These are phyloP conservation scores for Takifugu rubripes DNA, from an alignment of 2,797 vertebrate species.

Conservation along the genomic window DNA sequence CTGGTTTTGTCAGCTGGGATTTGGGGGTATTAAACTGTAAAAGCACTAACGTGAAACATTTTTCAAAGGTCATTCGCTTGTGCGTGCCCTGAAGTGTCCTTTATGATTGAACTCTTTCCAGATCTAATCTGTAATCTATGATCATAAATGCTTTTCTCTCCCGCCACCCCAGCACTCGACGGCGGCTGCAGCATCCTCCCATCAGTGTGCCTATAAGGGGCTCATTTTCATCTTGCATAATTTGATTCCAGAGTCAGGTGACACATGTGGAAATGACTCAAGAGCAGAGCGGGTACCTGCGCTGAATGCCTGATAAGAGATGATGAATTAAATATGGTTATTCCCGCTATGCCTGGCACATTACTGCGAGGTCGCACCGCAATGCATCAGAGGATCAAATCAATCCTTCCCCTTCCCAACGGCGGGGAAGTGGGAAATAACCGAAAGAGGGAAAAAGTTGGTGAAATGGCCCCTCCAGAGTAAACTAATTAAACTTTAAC, in stretches of 20 bases:
- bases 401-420: too few relatives aligned
- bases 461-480: too few relatives aligned
- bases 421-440: too few relatives aligned
- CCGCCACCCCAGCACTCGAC: constrained; percentile 40
- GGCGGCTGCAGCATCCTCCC: constrained; percentile 28
- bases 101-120: constrained; percentile 26
- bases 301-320: constrained; percentile 41
- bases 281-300: constrained; percentile 19
- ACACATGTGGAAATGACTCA: constrained; percentile 36
- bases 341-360: background rate
- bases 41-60: constrained; percentile 6
- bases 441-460: too few relatives aligned
- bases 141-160: constrained; percentile 32
- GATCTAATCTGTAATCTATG: constrained; percentile 46
- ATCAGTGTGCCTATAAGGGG: constrained; percentile 43
- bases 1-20: background rate
- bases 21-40: constrained; percentile 2
- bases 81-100: constrained; percentile 21
- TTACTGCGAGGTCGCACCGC: background rate
- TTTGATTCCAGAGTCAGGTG: constrained; percentile 46
- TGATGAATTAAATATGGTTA: constrained; percentile 8
- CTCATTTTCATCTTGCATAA: constrained; percentile 56
- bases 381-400: too few relatives aligned
- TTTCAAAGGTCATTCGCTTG: constrained; percentile 18
- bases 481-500: too few relatives aligned